These are phyloP conservation scores for Hyposoter dolosus DNA, from an alignment of 2,888 invertebrate genomes.

Conservation along the genomic window DNA sequence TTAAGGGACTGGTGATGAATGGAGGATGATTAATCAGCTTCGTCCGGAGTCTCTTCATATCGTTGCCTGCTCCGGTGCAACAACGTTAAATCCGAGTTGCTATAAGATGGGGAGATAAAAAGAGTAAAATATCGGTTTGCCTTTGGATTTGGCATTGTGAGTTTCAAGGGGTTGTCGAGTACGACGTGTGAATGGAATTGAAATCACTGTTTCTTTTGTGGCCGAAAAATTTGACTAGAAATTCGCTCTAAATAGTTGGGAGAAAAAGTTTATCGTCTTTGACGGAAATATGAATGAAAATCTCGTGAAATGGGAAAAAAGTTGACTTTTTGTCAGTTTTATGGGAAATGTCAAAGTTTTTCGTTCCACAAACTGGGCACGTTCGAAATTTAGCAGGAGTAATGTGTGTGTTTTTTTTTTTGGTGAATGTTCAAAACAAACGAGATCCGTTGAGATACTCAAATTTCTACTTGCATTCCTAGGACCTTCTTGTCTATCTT, in stretches of 20 bases:
- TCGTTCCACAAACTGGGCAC: neutral
- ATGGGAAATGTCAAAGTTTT: neutral
- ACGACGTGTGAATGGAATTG: neutral
- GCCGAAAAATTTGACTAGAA: neutral
- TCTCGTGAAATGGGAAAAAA: neutral
- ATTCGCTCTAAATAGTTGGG: neutral
- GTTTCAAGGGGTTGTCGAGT: neutral
- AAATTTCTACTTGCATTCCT: constrained; percentile 44
- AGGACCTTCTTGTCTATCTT: constrained; percentile 31
- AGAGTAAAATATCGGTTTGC: neutral
- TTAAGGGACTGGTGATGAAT: constrained; percentile 63
- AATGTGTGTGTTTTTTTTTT: neutral
- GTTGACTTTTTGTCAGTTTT: neutral
- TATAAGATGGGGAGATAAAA: neutral
- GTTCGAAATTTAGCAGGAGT: neutral
- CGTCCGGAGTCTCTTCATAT: constrained; percentile 44
- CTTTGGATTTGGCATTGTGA: neutral
- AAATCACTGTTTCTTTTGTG: neutral
- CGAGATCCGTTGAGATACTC: constrained; percentile 35
- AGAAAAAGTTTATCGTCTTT: neutral
- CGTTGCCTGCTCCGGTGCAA: neutral
- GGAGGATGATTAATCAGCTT: constrained; percentile 68
- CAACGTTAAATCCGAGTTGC: neutral
- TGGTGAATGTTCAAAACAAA: constrained; percentile 1
- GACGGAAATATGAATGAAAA: neutral